Evolutionary conservation across 2,113 vertebrate species (phyloP), one percentile per base, ranked within the genome.

Genomic region (Globicephala melas): DNA sequence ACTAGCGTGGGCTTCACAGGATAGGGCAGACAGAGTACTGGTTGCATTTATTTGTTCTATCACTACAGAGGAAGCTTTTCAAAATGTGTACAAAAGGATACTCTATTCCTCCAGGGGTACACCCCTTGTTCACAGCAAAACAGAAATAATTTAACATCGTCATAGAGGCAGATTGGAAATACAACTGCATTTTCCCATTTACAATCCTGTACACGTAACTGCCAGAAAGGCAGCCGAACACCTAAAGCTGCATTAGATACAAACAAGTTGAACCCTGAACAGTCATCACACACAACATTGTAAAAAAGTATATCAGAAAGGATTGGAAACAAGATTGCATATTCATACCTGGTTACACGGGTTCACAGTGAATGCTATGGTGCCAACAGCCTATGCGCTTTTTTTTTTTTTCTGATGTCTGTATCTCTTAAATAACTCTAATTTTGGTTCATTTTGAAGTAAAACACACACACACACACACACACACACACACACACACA

Each of bases 1-100:
- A 8, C 15, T 15, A 14, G 33, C 13, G 26, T 38, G 71, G 84
- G 65, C 60, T 23, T 55, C 38, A 47, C 2, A 8, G 36, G 68
- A 68, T 38, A 55, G 74, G 76, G 53, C 36, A 80, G 58, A 67
- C 93, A 89, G 50, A 53, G 53, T n/a, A 23, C 65, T 82, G 0
- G 11, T 41, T 70, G 83, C 77, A 63, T 96, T 96, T 97, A 95
- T 96, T 95, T n/a, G 60, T 92, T 94, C 96, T 93, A 44, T 50
- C 55, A 70, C 73, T 67, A 97, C 81, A 87, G 62, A 92, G 86
- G 71, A 65, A 85, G 70, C 91, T 60, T 74, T 79, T 91, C 63
- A 65, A 81, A 94, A 89, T 80, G 87, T 41, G 55, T 94, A 91
- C 88, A 91, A 88, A 96, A 91, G 80, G 41, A 36, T 33, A 41